phyloP scores from a whole-genome alignment of 2,113 vertebrate genomes.

The Orientallactaga bullata region DNA sequence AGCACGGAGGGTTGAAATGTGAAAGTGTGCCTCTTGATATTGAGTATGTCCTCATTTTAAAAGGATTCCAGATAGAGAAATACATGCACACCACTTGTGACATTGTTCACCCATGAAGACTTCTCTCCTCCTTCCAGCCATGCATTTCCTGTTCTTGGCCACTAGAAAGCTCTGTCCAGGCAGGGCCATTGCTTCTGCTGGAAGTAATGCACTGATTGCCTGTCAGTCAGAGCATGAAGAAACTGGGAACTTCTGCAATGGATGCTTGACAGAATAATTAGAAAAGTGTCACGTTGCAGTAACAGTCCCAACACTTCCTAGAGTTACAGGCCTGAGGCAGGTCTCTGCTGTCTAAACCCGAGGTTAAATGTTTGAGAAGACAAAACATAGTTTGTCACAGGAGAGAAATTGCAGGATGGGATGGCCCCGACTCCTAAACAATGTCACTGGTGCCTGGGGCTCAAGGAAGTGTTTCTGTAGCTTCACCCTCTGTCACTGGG shows the following conservation, averaged over 20 bases:
- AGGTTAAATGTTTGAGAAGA: conserved; percentile 91
- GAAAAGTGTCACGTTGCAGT: conserved; percentile 96
- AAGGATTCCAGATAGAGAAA: neutral
- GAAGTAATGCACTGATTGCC: conserved; percentile 94
- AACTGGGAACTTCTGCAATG: conserved; percentile 93
- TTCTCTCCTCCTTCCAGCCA: neutral
- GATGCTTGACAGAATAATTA: conserved; percentile 99
- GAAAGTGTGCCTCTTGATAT: neutral
- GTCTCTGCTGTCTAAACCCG: conserved; percentile 84
- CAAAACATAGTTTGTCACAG: conserved; percentile 88
- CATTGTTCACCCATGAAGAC: neutral
- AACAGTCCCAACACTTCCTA: conserved; percentile 93
- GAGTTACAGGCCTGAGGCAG: conserved; percentile 86
- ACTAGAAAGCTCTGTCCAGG: conserved; percentile 70
- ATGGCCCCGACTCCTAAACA: conserved; percentile 78
- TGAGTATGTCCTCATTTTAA: neutral
- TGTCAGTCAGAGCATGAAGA: conserved; percentile 93
- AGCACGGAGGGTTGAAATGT: neutral
- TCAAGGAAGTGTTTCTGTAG: conserved; percentile 73
- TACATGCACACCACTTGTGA: neutral
- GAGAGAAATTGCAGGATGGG: conserved; percentile 84
- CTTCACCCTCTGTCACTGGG: neutral
- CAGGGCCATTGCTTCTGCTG: conserved; percentile 78
- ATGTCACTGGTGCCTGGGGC: conserved; percentile 71
- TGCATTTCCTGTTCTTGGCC: conserved; percentile 50